phyloP scores from a whole-genome alignment of 1,140 invertebrate genomes.

The Saccostrea glomerata region DNA sequence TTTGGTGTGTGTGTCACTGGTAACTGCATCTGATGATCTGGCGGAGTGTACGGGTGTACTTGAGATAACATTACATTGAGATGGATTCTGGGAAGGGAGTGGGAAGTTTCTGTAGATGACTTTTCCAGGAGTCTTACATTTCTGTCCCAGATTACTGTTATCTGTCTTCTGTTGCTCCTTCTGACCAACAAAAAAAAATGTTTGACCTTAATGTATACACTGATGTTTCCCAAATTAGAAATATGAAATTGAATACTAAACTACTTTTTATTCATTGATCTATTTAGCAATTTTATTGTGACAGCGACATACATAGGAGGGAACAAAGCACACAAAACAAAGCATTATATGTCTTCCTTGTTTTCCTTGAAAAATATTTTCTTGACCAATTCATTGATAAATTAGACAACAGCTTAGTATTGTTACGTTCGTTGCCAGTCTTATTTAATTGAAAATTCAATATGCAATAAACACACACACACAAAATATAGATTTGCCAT shows the following conservation, averaged over 20 bases:
- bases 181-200: not conserved
- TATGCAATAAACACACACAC: too few relatives aligned
- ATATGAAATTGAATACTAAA: not conserved
- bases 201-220: not conserved
- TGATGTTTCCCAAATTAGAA: not conserved
- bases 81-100: not conserved
- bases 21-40: not conserved
- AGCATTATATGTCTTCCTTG: too few relatives aligned
- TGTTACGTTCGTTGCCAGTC: too few relatives aligned
- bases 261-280: not conserved
- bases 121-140: not conserved
- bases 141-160: not conserved
- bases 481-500: too few relatives aligned
- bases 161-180: not conserved
- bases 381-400: too few relatives aligned
- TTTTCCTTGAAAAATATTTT: too few relatives aligned
- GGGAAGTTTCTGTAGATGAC: slow-evolving; percentile 20
- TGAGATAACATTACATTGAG: not conserved
- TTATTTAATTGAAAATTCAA: too few relatives aligned
- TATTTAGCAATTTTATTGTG: not conserved
- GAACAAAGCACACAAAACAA: not conserved
- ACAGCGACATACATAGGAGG: not conserved
- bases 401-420: too few relatives aligned
- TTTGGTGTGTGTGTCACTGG: not conserved
- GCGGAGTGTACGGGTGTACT: not conserved